Evolutionary conservation across 2,888 invertebrate genomes (phyloP), one percentile per base, ranked within the genome.

Genomic region (Luffia ferchaultella): DNA sequence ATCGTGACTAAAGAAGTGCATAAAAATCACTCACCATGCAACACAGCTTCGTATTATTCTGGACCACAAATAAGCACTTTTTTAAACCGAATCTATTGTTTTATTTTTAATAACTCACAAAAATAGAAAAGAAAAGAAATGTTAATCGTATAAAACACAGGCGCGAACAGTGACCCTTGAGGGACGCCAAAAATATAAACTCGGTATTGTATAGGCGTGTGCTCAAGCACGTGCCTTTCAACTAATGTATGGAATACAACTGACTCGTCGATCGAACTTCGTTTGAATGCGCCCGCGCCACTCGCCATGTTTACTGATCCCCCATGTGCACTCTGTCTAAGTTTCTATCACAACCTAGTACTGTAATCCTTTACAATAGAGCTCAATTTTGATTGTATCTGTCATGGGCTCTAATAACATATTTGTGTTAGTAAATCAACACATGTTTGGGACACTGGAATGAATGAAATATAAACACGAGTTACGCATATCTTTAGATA

Each of bases 401-500:
- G 3, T 20, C 16, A 3, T 18, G 12, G 15, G 18, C 15, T 0
- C 0, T 0, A 0, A 0, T 56, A 62, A 58, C 66, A 72, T 77
- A 74, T 76, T 76, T 76, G 76, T 76, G 72, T 78, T 77, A 69
- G 79, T 78, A 71, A 77, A 68, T 68, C 72, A 67, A 70, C 71
- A 71, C 68, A 72, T 76, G 79, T 76, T 77, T 80, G 75, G 73
- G 77, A 80, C 76, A 73, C 76, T 71, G 68, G 67, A 69, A 77
- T 80, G 82, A 82, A 82, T 82, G 80, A 76, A 79, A 73, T 76
- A 76, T 76, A 76, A 76, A 76, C 68, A 75, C 61, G 62, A 30
- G 30, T 30, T 30, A 64, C 66, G 65, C 68, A 67, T 72, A 78
- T 76, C 78, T 79, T 82, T 82, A 68, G 73, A 78, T 68, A 67